Conservation (phyloP, 2,888 invertebrate species). For the Epirrhoe tristata region DNA sequence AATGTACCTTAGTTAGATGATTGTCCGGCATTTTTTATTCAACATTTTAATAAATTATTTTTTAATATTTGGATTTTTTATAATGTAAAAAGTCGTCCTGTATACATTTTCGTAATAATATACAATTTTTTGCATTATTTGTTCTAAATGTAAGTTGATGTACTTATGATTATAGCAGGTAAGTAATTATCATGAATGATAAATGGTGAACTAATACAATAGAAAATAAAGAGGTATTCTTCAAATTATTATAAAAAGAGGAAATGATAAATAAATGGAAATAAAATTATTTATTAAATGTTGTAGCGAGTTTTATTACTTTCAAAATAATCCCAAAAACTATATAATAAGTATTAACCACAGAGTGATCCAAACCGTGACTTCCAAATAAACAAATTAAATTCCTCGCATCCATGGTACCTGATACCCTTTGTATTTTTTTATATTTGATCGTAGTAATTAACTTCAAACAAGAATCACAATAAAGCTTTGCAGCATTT, state of each 20-base stretch:
- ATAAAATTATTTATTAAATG: slow-evolving; percentile 68
- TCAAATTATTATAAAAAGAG: slow-evolving; percentile 59
- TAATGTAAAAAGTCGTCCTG: slow-evolving; percentile 59
- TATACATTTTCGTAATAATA: slow-evolving; percentile 66
- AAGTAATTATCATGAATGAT: slow-evolving; percentile 47
- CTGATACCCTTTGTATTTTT: too few species aligned
- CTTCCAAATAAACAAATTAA: too few species aligned
- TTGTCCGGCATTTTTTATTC: slow-evolving; percentile 27
- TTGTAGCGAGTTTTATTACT: slow-evolving; percentile 28
- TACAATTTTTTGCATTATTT: slow-evolving; percentile 61
- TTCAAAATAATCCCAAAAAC: not conserved
- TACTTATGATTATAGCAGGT: slow-evolving; percentile 53
- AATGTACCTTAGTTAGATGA: slow-evolving; percentile 19
- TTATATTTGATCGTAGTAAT: too few species aligned
- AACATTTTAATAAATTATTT: slow-evolving; percentile 23
- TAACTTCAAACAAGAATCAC: too few species aligned
- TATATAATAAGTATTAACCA: too few species aligned
- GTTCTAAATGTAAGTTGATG: slow-evolving; percentile 54
- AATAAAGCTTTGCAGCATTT: too few species aligned
- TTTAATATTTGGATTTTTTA: slow-evolving; percentile 41
- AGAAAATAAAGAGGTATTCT: slow-evolving; percentile 64
- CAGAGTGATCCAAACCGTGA: too few species aligned
- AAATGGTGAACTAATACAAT: slow-evolving; percentile 49
- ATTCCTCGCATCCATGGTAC: too few species aligned
- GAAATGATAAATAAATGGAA: slow-evolving; percentile 56